Base-by-base conservation (phyloP, 2,888 invertebrate species). In the Heteromyza rotundicornis region DNA sequence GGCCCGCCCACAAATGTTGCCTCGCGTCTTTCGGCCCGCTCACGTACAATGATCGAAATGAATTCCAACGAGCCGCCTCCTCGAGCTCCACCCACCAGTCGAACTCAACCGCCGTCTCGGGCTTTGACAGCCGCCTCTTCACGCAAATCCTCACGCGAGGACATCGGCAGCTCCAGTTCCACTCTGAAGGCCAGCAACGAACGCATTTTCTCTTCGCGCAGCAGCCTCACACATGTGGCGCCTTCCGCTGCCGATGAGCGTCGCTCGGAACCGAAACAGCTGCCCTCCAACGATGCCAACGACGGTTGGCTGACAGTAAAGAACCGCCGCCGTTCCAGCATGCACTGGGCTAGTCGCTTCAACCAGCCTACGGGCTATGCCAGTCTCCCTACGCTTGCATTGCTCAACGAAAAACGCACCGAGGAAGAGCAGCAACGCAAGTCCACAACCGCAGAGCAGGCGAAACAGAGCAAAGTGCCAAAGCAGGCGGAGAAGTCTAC, bases 291-390 rank as follows among this genome's bases (percentile, higher is more conserved):
- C 2, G 79, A 79, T 19, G 76, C 87, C 44, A 76, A 79, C 47
- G 92, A 92, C 69, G 96, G 96, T 0, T 96, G 96, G 96, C 87
- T 95, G 66, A 96, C 93, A 0, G 96, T 96, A 0, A 90, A 93
- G 73, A 90, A 91, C 52, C 87, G 90, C 40, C 85, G 92, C 23
- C 86, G 89, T 54, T 87, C 87, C 1, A 89, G 89, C 76, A 87
- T 88, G 16, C 88, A 89, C 67, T 90, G 90, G 90, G 85, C 89
- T 0, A 90, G 90, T 65, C 86, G 94, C 64, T 94, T 92, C 75
- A 88, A 92, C 74, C 91, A 92, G 77, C 92, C 94, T 0, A 92
- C 92, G 1, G 92, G 92, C 0, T 93, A 94, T 1, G 90, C 91
- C 0, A 93, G 93, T 66, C 80, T 94, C 57, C 94, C 94, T 1